Base-by-base conservation (phyloP, 2,888 invertebrate genomes). In the Coleophora flavipennella region DNA sequence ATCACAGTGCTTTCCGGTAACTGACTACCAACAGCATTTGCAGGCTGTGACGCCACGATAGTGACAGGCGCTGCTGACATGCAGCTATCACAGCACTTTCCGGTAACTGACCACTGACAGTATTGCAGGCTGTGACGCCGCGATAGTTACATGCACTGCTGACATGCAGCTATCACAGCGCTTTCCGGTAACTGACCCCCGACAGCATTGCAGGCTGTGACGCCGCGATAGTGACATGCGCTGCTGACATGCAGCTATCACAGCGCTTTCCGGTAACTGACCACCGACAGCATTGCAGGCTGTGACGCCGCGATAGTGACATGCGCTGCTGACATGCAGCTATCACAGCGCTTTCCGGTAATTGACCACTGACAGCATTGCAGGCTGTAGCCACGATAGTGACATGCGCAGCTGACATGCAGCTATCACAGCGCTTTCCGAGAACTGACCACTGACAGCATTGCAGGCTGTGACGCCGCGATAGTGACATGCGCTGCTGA, bases 171-270 rank as follows among this genome's bases (percentile, higher is more conserved):
- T 76, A 81, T 80, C 77, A 78, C 81, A 72, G 76, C 74, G 73
- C 80, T 62, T 73, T 84, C 64, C 73, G 80, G 65, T 67, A 79
- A 64, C 67, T 81, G 68, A 75, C 80, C 8, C 3, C n/a, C 6
- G 20, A 20, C 20, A 4, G n/a, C 20, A 20, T 6, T 4, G 20
- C 6, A 75, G 78, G 81, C 77, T 74, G 78, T 71, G 67, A 65
- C 67, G 64, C 58, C 55, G 50, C 45, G 55, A 66, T 65, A 72
- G 68, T 76, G 77, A 69, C 79, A 75, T 78, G 83, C 71, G 70
- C 62, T 74, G 80, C 79, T 83, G 83, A 80, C 79, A 84, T 83
- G 83, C 66, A 68, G 67, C 73, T 76, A 81, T 80, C 77, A 78
- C 81, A 72, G 76, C 74, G 73, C 80, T 62, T 73, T 84, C 64